Conservation (phyloP, 1,140 invertebrate species). For the Leucophenga varia region DNA sequence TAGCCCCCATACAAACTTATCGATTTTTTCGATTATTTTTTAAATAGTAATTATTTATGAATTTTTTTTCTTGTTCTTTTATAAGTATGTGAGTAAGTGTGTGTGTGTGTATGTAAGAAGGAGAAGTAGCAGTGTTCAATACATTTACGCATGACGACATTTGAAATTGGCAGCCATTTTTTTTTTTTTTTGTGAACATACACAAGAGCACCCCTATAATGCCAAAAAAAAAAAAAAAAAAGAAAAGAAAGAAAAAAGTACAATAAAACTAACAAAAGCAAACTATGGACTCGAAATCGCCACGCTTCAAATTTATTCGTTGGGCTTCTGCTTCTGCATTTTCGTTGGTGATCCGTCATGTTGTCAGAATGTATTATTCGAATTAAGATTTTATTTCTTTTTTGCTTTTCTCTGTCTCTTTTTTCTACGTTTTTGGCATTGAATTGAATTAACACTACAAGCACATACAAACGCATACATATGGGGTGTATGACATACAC, state of each 20-base stretch:
- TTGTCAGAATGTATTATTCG: slow-evolving; percentile 56
- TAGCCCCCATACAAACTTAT: too few species aligned
- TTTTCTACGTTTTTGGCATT: slow-evolving; percentile 39
- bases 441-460: slow-evolving; percentile 50
- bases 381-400: slow-evolving; percentile 56
- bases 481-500: slow-evolving; percentile 24
- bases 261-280: slow-evolving; percentile 29
- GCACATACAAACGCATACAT: slow-evolving; percentile 24
- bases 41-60: too few species aligned
- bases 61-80: too few species aligned
- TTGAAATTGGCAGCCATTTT: slow-evolving; percentile 48
- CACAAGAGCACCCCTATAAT: slow-evolving; percentile 47
- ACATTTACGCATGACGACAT: slow-evolving; percentile 21
- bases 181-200: slow-evolving; percentile 28
- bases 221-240: slow-evolving; percentile 14
- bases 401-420: too few species aligned
- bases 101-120: too few species aligned
- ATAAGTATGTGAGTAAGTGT: too few species aligned
- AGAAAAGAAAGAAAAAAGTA: slow-evolving; percentile 14
- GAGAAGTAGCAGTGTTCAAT: too few species aligned
- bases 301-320: too few species aligned
- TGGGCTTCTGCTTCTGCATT: slow-evolving; percentile 40
- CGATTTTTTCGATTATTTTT: too few species aligned
- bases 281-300: slow-evolving; percentile 38
- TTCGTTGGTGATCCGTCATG: slow-evolving; percentile 55